Conservation (phyloP, 2,113 vertebrate genomes). For the Gallinago media region DNA sequence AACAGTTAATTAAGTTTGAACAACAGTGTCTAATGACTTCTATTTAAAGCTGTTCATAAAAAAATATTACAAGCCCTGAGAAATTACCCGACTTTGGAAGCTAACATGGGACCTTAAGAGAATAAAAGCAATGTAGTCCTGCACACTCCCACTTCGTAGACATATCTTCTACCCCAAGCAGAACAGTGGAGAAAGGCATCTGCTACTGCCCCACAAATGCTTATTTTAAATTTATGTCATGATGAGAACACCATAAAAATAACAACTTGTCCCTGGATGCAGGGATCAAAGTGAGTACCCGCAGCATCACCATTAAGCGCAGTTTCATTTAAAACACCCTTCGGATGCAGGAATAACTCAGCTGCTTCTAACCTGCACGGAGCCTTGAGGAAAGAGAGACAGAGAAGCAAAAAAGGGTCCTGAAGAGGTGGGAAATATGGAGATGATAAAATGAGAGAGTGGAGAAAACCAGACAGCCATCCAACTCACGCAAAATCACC, state of each 20-base stretch:
- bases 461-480: neutral
- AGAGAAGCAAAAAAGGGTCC: neutral
- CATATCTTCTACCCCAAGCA: neutral
- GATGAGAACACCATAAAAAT: neutral
- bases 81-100: constrained; percentile 10
- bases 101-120: neutral
- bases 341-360: neutral
- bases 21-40: constrained; percentile 65
- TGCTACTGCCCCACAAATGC: neutral
- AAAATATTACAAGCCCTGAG: constrained; percentile 14
- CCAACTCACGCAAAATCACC: neutral
- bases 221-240: neutral
- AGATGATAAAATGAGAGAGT: neutral
- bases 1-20: constrained; percentile 68
- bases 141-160: neutral
- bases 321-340: neutral
- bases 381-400: neutral
- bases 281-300: neutral
- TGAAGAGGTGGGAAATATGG: neutral
- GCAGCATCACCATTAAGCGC: neutral
- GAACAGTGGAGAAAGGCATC: neutral
- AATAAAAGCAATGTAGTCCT: neutral
- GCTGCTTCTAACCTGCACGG: neutral
- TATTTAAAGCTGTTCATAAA: constrained; percentile 62
- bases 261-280: neutral